Evolutionary conservation across 2,113 vertebrate genomes (phyloP).

Genomic region (rat (Rattus norvegicus)): GRCr8 NC_086033.1:39145001-39145500

Average conservation of each 20-base stretch:
- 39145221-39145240: background rate
- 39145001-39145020: too few species aligned
- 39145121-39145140: too few species aligned
- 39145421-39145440: background rate
- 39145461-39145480: background rate
- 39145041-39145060: too few species aligned
- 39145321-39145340: background rate
- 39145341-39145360: background rate
- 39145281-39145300: background rate
- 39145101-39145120: too few species aligned
- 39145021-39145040: too few species aligned
- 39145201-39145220: background rate
- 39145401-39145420: background rate
- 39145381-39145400: background rate
- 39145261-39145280: background rate
- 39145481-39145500: slow-evolving; percentile 41
- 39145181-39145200: background rate
- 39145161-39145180: background rate
- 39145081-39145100: too few species aligned
- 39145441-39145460: background rate
- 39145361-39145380: background rate
- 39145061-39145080: too few species aligned
- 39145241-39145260: background rate
- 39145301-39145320: background rate
- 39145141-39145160: too few species aligned